These are phyloP conservation scores for Nyctibius bracteatus DNA, from an alignment of 2,113 vertebrate species.

Conservation along the genomic window DNA sequence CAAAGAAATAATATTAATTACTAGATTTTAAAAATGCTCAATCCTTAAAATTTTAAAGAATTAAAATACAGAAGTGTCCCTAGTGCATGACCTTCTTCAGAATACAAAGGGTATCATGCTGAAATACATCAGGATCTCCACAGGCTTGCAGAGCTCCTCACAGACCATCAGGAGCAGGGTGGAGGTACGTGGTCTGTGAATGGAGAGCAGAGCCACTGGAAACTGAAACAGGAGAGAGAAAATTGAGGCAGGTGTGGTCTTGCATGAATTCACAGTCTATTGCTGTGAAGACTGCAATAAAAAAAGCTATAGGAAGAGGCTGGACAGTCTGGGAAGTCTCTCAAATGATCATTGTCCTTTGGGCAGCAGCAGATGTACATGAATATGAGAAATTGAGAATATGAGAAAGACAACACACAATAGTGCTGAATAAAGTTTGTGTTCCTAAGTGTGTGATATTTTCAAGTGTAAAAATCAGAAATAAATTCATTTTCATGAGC, in stretches of 20 bases:
- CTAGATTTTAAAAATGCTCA: background rate
- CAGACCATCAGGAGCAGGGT: background rate
- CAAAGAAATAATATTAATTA: background rate
- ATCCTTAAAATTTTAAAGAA: background rate
- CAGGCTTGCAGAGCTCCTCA: background rate
- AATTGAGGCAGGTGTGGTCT: background rate
- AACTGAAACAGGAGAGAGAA: fast-evolving
- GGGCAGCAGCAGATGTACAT: background rate
- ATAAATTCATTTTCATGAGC: background rate
- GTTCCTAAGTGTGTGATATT: background rate
- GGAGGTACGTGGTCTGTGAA: background rate
- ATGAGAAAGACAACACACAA: background rate
- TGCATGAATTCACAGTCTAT: background rate
- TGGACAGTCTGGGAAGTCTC: background rate
- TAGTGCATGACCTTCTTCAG: background rate
- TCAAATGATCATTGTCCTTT: background rate
- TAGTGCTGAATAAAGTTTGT: background rate
- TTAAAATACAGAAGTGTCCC: background rate
- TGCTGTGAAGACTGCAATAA: background rate
- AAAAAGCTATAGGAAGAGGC: background rate
- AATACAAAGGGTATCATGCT: background rate
- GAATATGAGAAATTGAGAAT: background rate
- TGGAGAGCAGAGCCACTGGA: background rate
- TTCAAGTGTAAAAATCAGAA: background rate
- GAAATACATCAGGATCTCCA: background rate